Percentiles rank a stretch among this genome's conserved stretches.
These are phyloP conservation scores for Beris morrisii DNA, from an alignment of 2,888 invertebrate genomes.

Conservation along the genomic window DNA sequence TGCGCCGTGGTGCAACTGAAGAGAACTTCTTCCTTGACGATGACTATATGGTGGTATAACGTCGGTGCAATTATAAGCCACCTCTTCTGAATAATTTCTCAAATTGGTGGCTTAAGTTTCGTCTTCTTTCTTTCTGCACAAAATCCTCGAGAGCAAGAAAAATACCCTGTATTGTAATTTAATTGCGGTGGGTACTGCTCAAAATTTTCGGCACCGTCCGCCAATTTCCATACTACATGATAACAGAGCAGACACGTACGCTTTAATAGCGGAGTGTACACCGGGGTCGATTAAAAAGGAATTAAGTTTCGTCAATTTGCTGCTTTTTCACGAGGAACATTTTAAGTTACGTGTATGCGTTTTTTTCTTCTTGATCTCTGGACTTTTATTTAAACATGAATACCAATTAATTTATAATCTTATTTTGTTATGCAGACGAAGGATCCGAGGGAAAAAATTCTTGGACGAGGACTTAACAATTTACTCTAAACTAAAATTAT, in stretches of 20 bases:
- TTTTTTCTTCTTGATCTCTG: too few relatives aligned
- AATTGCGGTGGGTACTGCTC: conserved; percentile 23
- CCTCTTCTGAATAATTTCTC: conserved; percentile 27
- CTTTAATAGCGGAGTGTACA: neutral
- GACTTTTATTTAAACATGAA: too few relatives aligned
- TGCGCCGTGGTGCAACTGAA: conserved; percentile 7
- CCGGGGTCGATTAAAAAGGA: conserved; percentile 17
- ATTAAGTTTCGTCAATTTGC: conserved; percentile 9
- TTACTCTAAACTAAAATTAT: too few relatives aligned
- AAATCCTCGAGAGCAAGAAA: neutral
- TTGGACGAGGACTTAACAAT: too few relatives aligned
- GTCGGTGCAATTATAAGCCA: conserved; percentile 26
- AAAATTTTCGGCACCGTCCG: conserved; percentile 11
- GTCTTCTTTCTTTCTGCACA: neutral
- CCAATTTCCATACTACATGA: conserved; percentile 13
- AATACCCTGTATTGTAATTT: conserved; percentile 16
- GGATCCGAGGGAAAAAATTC: too few relatives aligned
- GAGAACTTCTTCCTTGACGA: neutral
- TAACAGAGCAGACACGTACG: conserved; percentile 4
- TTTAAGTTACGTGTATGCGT: too few relatives aligned
- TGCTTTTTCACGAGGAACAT: too few relatives aligned
- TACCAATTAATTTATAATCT: too few relatives aligned
- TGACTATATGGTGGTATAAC: conserved; percentile 20
- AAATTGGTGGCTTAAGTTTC: conserved; percentile 25
- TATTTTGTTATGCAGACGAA: too few relatives aligned